These are phyloP conservation scores for Pharmacophagus antenor DNA, from an alignment of 2,888 invertebrate species.

Conservation along the genomic window DNA sequence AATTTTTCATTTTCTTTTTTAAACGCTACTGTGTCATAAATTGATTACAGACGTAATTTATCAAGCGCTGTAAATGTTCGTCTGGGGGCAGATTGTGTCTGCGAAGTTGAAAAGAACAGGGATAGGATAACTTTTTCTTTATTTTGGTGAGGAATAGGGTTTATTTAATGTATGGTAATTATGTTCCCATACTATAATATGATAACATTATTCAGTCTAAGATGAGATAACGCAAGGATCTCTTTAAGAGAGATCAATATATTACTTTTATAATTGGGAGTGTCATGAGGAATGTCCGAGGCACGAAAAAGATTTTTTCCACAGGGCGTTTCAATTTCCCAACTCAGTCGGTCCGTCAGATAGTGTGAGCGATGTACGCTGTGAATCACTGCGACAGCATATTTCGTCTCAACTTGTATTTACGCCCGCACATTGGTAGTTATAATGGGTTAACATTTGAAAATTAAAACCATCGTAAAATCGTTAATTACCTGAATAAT, in stretches of 20 bases:
- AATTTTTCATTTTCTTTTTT: slow-evolving; percentile 70
- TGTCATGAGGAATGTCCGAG: slow-evolving; percentile 42
- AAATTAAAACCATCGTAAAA: background rate
- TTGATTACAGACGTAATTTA: slow-evolving; percentile 69
- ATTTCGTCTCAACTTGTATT: slow-evolving; percentile 31
- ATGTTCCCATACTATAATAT: background rate
- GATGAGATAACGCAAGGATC: background rate
- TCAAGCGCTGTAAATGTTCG: slow-evolving; percentile 67
- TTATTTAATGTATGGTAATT: background rate
- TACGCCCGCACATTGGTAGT: background rate
- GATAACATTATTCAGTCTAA: background rate
- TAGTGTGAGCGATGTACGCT: slow-evolving; percentile 68
- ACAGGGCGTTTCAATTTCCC: slow-evolving; percentile 74
- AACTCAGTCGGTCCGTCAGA: slow-evolving; percentile 73
- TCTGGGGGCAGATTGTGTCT: slow-evolving; percentile 52
- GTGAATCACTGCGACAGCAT: slow-evolving; percentile 56
- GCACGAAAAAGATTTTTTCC: slow-evolving; percentile 47
- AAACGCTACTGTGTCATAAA: slow-evolving; percentile 64
- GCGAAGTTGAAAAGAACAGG: slow-evolving; percentile 62
- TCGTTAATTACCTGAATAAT: background rate
- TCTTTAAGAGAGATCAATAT: background rate
- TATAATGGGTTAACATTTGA: background rate
- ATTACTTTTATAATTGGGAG: slow-evolving; percentile 28
- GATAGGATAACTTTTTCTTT: slow-evolving; percentile 35
- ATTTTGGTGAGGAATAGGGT: background rate